Evolutionary conservation across 1,140 invertebrate genomes (phyloP), one percentile per base, ranked within the genome.

Genomic region (Diorhabda sublineata): DNA sequence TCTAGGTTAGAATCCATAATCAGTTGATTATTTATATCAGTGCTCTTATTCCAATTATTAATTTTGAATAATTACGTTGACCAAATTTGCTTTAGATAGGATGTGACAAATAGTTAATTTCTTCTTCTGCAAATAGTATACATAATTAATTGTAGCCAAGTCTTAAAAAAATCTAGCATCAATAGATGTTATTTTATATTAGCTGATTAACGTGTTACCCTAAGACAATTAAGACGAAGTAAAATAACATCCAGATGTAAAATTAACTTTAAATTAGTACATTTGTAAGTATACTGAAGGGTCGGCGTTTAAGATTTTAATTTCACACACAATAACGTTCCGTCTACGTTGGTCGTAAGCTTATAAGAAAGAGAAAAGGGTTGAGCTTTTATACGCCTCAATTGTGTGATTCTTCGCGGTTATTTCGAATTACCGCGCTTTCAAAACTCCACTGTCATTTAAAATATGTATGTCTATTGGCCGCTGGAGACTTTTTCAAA

Each of bases 241-340:
- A 52, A 61, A 42, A 43, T 5, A 7, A 61, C 26, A 61, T 43
- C 26, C 9, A 61, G 64, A 65, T 65, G 64, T 43, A 56, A 65
- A 61, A 67, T 59, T 67, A 67, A 67, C 70, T 64, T 56, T 41
- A 43, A 65, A 65, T 61, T 66, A 68, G 58, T 68, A 59, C 45
- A 61, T 68, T 64, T 71, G 70, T 57, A 67, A 58, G 65, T 60
- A 67, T 67, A 52, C 45, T 59, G 71, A 74, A 61, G 69, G 73
- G 66, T 71, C 70, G 67, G 71, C 3, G 47, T 69, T 69, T 68
- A 70, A 74, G 76, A 72, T 75, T 76, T 78, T 77, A 78, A 78
- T 78, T 78, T 78, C 77, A 78, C 77, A 78, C 77, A 76, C 77
- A 78, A 78, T 78, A 78, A 78, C 74, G 70, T 73, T 47, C 73